Base-by-base conservation (phyloP, 2,888 invertebrate genomes). In the Pimpla rufipes region DNA sequence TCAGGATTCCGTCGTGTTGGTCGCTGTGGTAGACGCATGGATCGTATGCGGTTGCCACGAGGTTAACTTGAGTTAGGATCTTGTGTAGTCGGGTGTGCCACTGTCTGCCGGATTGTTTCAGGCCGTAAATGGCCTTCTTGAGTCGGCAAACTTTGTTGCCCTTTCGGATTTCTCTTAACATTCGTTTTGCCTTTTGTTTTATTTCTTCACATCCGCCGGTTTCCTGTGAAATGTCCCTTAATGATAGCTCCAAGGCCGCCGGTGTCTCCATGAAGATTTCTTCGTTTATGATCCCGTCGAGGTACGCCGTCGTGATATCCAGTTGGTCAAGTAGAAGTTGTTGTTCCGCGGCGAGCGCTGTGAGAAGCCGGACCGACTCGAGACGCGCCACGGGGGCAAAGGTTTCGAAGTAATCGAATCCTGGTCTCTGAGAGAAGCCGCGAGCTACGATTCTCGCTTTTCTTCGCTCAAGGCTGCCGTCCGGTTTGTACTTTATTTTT, bases 381-480 rank as follows among this genome's bases (percentile, higher is more conserved):
- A n/a, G n/a, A n/a, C n/a, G n/a, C n/a, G n/a, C n/a, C n/a, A n/a
- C n/a, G n/a, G n/a, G n/a, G n/a, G n/a, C n/a, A n/a, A n/a, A n/a
- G n/a, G n/a, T n/a, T n/a, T n/a, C n/a, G n/a, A n/a, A n/a, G n/a
- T n/a, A n/a, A n/a, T n/a, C n/a, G n/a, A n/a, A n/a, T n/a, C n/a
- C n/a, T n/a, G 85, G 11, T 74, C 74, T 37, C 16, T 86, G 80
- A 1, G 83, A 29, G 35, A 82, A 88, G 4, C 84, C 86, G 21
- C 71, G 67, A 3, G 85, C 87, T 4, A 86, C 87, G 0, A 86
- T 11, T 62, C 87, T 52, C 1, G 85, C 85, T 40, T 87, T 87
- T 21, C 81, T 67, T 59, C 73, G 57, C 0, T 84, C 79, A 4
- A 88, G 10, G 29, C 45, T 71, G 8, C 21, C 71, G 16, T 37